Conservation (phyloP, 2,888 invertebrate genomes). For the Lasioglossum leucozonium region DNA sequence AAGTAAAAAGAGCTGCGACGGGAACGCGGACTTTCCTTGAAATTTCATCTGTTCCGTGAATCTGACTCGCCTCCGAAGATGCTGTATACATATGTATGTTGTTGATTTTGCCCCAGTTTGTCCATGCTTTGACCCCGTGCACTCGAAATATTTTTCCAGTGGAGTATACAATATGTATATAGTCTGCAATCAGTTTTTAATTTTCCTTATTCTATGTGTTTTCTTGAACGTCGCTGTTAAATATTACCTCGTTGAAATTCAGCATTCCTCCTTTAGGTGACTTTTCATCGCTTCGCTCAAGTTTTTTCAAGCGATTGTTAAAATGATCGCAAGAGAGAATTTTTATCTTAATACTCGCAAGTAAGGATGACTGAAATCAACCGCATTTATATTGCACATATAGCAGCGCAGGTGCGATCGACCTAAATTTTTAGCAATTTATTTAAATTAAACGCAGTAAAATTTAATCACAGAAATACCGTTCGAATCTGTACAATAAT, state of each 20-base stretch:
- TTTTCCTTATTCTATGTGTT: not conserved
- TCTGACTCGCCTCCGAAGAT: not conserved
- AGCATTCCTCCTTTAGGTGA: not conserved
- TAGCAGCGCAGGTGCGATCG: not conserved
- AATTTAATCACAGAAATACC: not conserved
- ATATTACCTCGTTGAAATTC: not conserved
- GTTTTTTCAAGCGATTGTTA: not conserved
- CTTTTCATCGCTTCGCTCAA: not conserved
- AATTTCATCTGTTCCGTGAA: not conserved
- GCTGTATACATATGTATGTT: no score
- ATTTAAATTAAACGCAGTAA: not conserved
- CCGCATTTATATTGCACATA: not conserved
- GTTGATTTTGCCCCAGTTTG: not conserved
- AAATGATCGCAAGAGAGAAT: not conserved
- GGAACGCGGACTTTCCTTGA: not conserved
- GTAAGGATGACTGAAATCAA: not conserved
- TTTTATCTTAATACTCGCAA: not conserved
- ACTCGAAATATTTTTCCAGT: not conserved
- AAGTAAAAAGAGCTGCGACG: not conserved
- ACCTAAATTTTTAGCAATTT: slow-evolving; percentile 2
- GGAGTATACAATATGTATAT: no score
- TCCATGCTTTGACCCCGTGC: not conserved
- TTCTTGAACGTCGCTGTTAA: not conserved
- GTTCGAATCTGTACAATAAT: not conserved
- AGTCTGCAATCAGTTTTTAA: not conserved